Base-by-base conservation (phyloP, 2,797 vertebrate species). In the Borostomias antarcticus region DNA sequence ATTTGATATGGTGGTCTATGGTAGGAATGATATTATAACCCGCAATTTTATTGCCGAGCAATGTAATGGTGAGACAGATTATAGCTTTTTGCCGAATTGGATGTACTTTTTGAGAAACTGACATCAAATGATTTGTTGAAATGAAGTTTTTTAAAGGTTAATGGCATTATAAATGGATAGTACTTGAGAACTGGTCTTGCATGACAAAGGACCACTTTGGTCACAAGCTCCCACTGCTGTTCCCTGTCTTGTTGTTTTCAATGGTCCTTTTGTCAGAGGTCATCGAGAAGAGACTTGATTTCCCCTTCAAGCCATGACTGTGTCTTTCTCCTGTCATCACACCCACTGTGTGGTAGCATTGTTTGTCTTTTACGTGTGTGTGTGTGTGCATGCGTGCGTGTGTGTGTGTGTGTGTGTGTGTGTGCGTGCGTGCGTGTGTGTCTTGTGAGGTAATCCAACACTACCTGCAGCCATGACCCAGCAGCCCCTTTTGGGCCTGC, bases 201-300 rank as follows among this genome's bases (percentile, higher is more conserved):
- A 30, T 56, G 21, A 58, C 64, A 72, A 67, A 50, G 73, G 78
- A 81, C 51, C 64, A 81, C 78, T 85, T 85, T 85, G 23, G 82
- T 78, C 74, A 76, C 73, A 63, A 80, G 53, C 79, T 62, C 72
- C 69, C 72, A 62, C 79, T 86, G 68, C 85, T 79, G 80, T 78
- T 86, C 81, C 52, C 70, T 61, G 74, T 80, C 80, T 79, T 86
- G 83, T 88, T 86, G 70, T 80, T 75, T 82, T 90, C 83, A 91
- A 88, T 88, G 85, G 74, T 69, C 69, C 85, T 89, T 87, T 91
- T 92, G 89, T 90, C 78, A 62, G 72, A 77, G 79, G 77, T 85
- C 79, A 84, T 77, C 79, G 82, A 84, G 81, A 89, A 81, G 82
- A 73, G 73, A 88, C 88, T 83, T 85, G 71, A 79, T 85, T 85